phyloP scores from a whole-genome alignment of 2,888 invertebrate genomes.

The Gisinianus flammeolus region DNA sequence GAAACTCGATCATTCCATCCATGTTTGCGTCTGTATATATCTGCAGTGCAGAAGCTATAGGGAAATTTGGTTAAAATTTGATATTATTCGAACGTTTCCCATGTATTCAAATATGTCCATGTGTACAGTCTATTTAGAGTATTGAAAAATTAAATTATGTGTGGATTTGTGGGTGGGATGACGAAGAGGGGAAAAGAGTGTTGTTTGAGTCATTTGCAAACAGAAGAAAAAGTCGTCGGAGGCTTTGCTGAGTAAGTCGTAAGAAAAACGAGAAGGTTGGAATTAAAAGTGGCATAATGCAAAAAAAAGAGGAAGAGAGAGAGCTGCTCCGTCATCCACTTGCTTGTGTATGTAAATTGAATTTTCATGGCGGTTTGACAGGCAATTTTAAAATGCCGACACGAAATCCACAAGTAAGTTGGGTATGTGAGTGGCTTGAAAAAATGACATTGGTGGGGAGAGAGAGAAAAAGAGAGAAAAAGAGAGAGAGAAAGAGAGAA shows the following conservation, averaged over 20 bases:
- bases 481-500: too few species aligned
- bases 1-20: too few species aligned
- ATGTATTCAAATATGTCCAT: too few species aligned
- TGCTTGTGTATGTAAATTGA: slow-evolving; percentile 1
- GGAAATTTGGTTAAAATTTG: too few species aligned
- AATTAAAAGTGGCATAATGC: background rate
- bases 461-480: too few species aligned
- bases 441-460: slow-evolving; percentile 18
- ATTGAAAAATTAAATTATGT: too few species aligned
- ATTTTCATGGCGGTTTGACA: slow-evolving; percentile 14
- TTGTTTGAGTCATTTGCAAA: background rate
- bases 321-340: background rate
- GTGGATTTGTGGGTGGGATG: background rate
- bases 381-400: slow-evolving; percentile 12
- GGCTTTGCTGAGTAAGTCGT: background rate
- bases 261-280: background rate
- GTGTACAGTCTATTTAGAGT: too few species aligned
- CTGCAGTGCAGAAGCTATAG: too few species aligned
- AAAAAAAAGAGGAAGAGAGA: background rate
- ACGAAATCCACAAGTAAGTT: background rate
- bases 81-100: too few species aligned
- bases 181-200: background rate
- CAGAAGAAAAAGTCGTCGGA: too few species aligned
- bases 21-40: too few species aligned
- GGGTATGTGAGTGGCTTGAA: background rate